These are phyloP conservation scores for Tachysurus vachellii DNA, from an alignment of 2,113 vertebrate species.

Conservation along the genomic window DNA sequence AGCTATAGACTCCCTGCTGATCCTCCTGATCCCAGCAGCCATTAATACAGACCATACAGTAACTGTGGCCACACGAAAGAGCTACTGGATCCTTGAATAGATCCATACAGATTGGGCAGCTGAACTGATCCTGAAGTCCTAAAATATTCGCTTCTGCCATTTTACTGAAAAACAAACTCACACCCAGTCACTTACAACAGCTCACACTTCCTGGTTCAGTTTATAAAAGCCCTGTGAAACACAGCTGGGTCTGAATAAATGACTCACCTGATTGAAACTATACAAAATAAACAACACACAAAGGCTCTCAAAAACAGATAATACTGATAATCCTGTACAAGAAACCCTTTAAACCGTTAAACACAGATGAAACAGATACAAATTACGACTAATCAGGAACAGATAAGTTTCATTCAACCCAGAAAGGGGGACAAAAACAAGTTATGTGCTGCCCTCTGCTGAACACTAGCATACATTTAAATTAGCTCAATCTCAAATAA, in stretches of 20 bases:
- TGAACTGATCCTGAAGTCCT: not conserved
- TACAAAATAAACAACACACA: not conserved
- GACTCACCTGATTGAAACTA: not conserved
- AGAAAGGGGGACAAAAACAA: too few species aligned
- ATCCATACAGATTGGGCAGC: conserved; percentile 7
- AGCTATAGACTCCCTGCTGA: conserved; percentile 3
- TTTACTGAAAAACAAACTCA: not conserved
- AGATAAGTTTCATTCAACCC: too few species aligned
- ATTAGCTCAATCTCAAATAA: too few species aligned
- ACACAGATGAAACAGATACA: too few species aligned
- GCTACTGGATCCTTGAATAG: not conserved
- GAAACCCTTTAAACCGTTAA: too few species aligned
- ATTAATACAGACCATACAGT: conserved; percentile 6
- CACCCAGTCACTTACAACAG: not conserved
- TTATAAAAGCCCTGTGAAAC: not conserved
- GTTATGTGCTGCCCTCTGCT: too few species aligned
- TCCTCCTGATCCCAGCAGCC: not conserved
- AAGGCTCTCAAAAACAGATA: not conserved
- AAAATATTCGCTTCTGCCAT: too few species aligned
- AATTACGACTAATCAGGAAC: too few species aligned
- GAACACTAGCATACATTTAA: too few species aligned
- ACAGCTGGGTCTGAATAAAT: not conserved
- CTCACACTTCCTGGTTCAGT: not conserved
- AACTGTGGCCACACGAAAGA: not conserved
- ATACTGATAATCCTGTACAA: not conserved